Evolutionary conservation across 1,140 invertebrate species (phyloP), one percentile per base, ranked within the genome.

Genomic region (Chironomus striatipennis): DNA sequence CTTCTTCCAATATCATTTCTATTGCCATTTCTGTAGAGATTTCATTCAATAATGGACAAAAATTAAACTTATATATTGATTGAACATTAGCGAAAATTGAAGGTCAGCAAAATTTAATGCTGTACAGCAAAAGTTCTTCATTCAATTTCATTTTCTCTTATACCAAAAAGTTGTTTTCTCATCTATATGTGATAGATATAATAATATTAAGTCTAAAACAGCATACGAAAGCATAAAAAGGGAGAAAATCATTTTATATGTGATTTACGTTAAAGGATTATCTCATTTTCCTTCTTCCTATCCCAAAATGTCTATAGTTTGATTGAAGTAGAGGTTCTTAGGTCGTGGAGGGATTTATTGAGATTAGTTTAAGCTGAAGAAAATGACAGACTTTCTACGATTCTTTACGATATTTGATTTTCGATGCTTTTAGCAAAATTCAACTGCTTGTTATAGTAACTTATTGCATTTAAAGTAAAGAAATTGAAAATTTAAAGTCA

Each of bases 1-100:
- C 43, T 47, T 57, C 12, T 57, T 57, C 47, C 47, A 57, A 57
- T 57, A 15, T 5, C 12, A 57, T 57, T 57, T 15, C 47, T n/a
- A 12, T 57, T 57, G 8, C n/a, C 47, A n/a, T 57, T 57, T 57
- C 47, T 47, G 24, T 34, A 34, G 24, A 34, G 24, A 34, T 34
- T 34, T 57, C 47, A 57, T 57, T 57, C n/a, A 34, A 34, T 34
- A 34, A 34, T 34, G 24, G 24, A 34, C 24, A 5, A 34, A 34
- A 34, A 34, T 34, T 5, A 34, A 34, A 34, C 24, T 5, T 34
- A 34, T 34, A 57, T 57, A 57, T 57, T 57, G 47, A 57, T 57
- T 57, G 47, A 57, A n/a, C 47, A 57, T 57, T 57, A 57, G 47
- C 47, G 47, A 57, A 57, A 57, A 57, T 57, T 57, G 47, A 57